phyloP scores from a whole-genome alignment of 2,113 vertebrate genomes.

The Merops nubicus region DNA sequence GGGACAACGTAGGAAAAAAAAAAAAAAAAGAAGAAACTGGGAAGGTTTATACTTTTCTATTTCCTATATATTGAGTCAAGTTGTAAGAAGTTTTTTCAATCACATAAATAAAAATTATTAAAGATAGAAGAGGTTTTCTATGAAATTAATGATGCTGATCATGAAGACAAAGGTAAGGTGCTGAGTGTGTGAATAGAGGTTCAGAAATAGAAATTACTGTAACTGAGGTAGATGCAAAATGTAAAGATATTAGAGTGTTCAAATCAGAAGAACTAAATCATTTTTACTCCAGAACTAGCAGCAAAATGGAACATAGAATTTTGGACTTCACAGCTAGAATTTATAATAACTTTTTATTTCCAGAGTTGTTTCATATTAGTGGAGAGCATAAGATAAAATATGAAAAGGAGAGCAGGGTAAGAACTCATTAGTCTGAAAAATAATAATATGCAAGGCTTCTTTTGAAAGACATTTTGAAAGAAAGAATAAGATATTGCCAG shows the following conservation, averaged over 20 bases:
- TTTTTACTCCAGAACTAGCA: neutral
- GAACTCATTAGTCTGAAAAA: slow-evolving; percentile 22
- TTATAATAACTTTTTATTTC: neutral
- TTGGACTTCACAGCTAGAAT: neutral
- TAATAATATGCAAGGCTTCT: slow-evolving; percentile 26
- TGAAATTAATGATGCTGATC: neutral
- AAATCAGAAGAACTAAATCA: neutral
- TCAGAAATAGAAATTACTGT: neutral
- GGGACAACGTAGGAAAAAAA: neutral
- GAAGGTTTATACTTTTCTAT: neutral
- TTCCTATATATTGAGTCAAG: neutral
- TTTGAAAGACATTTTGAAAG: slow-evolving; percentile 31
- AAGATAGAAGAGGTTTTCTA: neutral
- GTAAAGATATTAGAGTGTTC: neutral
- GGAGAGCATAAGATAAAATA: neutral
- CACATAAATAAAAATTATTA: neutral
- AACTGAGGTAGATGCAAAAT: neutral
- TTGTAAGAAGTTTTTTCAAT: neutral
- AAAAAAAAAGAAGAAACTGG: rapidly evolving
- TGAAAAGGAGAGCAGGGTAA: slow-evolving; percentile 2
- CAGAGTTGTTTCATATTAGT: neutral
- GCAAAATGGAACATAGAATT: neutral
- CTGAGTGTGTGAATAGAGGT: neutral
- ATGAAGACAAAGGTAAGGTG: neutral
- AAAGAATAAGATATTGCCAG: slow-evolving; percentile 31